Evolutionary conservation across 2,797 vertebrate genomes (phyloP), one percentile per base, ranked within the genome.

Genomic region (Heteromormyrus szaboi): DNA sequence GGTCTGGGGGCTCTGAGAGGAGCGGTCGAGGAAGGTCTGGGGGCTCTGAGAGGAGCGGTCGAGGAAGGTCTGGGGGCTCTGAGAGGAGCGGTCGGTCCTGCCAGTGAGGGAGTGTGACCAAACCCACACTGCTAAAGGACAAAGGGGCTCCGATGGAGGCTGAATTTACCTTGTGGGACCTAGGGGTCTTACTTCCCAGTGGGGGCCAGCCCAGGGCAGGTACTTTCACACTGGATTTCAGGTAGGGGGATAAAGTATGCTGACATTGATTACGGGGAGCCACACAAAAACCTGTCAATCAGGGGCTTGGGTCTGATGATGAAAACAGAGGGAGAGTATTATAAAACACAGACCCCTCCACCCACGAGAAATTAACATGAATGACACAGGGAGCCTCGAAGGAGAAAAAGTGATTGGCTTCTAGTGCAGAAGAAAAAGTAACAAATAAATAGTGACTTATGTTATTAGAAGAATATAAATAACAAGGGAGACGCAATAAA

Each of bases 401-500:
- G 1, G 41, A 19, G 44, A 50, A 50, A 25, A 84, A 22, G 37
- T 84, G 81, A 46, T 44, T 46, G 81, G 81, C 19, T 84, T 50
- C 19, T 50, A 84, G 81, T 84, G 46, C 81, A 46, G 41, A 84
- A 11, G 46, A 84, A 84, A 84, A 84, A 84, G 12, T 53, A 11
- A 14, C 50, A 56, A 86, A 86, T 86, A 86, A 86, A 86, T 86
- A 86, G 85, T 29, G 19, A 50, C 81, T 84, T 84, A 50, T 56
- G 51, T 86, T 86, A 54, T 86, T 29, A 19, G 50, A 33, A 41
- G 50, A 29, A 86, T 56, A 56, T 86, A 86, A 86, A 86, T 86
- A 86, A 86, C n/a, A 84, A 22, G 12, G 12, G 33, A 37, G 48
- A 41, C 6, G 25, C 37, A n/a, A 56, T 17, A 17, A 56, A 79